Evolutionary conservation across 2,797 vertebrate species (phyloP), one percentile per base, ranked within the genome.

Genomic region (Craterocephalus amniculus): DNA sequence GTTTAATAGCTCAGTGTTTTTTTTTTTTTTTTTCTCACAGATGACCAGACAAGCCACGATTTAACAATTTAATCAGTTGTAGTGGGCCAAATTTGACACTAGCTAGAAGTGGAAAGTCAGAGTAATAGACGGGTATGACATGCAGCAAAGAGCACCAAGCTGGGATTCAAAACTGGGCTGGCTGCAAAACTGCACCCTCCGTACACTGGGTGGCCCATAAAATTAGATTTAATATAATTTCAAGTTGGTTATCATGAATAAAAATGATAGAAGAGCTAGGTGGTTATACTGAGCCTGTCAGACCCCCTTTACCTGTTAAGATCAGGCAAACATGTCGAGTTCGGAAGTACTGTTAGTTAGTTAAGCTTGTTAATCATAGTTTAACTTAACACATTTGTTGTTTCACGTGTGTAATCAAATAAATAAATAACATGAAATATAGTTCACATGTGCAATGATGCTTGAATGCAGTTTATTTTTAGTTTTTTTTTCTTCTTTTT

Each of bases 401-500:
- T 29, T 45, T 32, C 49, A 38, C 58, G 2, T 51, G 22, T 59
- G 4, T 20, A 29, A 16, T 24, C n/a, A 63, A 63, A 48, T 1
- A 31, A 63, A 48, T 1, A 31, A 4, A 40, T 40, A 16, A 40
- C 9, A 13, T 63, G 16, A 63, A 62, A 51, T 72, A 31, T 63
- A 31, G 32, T 52, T 11, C 27, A 59, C 32, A 34, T 34, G 10
- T 34, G 32, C 32, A 1, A 8, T 34, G 32, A 34, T 34, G 32
- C 32, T 18, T 52, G 54, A 54, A 43, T 49, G 26, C 22, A 29
- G 6, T 63, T 58, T 51, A 35, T n/a, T 54, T 54, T 55, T 60
- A 26, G 26, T 64, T 43, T 43, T 40, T 14, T 18, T 43, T 1
- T 18, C 6, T 6, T 6, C 18, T 16, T 18, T 18, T 43, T 43